Evolutionary conservation across 2,113 vertebrate species (phyloP).

Genomic region (Hydrochoerus hydrochaeris): DNA sequence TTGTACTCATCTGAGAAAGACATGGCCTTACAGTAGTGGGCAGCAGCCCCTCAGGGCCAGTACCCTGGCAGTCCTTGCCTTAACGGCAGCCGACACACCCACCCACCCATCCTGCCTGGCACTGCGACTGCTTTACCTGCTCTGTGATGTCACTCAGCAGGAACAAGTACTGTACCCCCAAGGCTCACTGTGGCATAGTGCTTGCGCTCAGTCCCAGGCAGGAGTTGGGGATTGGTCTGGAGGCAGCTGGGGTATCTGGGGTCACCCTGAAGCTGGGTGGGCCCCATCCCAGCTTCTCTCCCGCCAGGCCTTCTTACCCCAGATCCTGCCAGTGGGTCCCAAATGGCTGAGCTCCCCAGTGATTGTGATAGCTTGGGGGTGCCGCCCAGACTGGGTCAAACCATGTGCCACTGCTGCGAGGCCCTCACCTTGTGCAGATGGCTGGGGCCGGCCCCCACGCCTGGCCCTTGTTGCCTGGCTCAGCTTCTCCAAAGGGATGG

Average conservation of each 20-base stretch:
- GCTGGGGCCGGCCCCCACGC: too few relatives aligned
- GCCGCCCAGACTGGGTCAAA: too few relatives aligned
- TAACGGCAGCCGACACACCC: background rate
- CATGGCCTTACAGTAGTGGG: too few relatives aligned
- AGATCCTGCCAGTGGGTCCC: too few relatives aligned
- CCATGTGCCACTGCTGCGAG: too few relatives aligned
- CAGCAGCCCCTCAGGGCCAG: background rate
- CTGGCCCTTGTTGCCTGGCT: too few relatives aligned
- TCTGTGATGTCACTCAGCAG: fast-evolving
- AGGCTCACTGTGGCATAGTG: background rate
- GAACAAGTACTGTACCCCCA: background rate
- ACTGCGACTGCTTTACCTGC: fast-evolving
- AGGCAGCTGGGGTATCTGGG: background rate
- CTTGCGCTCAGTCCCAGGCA: background rate
- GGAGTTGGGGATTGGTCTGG: background rate
- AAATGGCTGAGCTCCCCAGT: too few relatives aligned
- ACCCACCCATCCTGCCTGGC: fast-evolving
- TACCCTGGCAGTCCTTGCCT: background rate
- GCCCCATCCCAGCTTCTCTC: fast-evolving
- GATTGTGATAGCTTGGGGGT: too few relatives aligned
- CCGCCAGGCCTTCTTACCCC: background rate
- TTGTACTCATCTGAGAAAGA: background rate
- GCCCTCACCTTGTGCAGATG: too few relatives aligned
- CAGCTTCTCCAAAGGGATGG: too few relatives aligned
- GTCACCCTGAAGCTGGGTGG: fast-evolving